Evolutionary conservation across 1,140 invertebrate genomes (phyloP).

Genomic region (Nebria ingens): DNA sequence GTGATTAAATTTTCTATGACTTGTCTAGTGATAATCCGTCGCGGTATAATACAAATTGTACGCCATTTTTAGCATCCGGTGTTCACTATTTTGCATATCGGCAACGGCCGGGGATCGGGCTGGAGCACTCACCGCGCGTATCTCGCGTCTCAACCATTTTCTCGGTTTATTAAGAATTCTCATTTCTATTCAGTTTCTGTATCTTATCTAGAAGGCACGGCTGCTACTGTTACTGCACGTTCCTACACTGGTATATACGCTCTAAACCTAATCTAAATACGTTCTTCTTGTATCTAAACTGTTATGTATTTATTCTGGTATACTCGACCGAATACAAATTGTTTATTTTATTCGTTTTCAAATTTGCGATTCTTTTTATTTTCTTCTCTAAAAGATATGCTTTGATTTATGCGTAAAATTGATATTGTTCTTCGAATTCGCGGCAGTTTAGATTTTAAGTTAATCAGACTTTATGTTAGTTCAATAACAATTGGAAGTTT

Average conservation of each 20-base stretch:
- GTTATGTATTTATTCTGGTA: neutral
- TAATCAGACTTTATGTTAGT: no score
- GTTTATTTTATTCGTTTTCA: no score
- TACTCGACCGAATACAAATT: neutral
- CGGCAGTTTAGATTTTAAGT: no score
- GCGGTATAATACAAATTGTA: neutral
- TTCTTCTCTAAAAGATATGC: no score
- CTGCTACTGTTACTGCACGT: neutral
- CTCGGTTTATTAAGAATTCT: neutral
- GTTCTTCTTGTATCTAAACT: neutral
- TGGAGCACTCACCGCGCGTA: no score
- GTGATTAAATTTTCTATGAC: no score
- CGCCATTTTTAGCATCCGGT: neutral
- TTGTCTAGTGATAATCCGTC: no score
- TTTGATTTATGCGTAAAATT: no score
- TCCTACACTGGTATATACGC: neutral
- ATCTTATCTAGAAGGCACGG: neutral
- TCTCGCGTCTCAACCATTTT: neutral
- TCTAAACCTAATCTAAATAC: neutral
- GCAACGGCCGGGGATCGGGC: no score
- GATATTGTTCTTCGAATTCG: no score
- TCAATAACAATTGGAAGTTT: no score
- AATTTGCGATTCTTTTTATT: no score
- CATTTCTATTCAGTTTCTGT: neutral
- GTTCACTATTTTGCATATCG: neutral